Evolutionary conservation across 2,797 vertebrate species (phyloP).

Genomic region (Enteromius paludinosus): DNA sequence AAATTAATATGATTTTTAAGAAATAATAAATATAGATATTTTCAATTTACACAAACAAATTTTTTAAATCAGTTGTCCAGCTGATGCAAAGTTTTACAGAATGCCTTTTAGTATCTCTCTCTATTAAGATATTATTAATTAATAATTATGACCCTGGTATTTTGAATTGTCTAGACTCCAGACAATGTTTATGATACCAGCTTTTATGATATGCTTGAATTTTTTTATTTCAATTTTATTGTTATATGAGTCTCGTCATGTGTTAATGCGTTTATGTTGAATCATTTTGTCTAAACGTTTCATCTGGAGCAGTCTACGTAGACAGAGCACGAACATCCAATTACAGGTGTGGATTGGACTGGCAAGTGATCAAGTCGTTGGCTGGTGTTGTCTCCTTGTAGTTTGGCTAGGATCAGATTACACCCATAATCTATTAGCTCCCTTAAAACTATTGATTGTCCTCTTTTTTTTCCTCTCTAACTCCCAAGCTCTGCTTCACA

Average conservation of each 20-base stretch:
- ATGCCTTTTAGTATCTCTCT: not conserved
- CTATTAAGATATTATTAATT: not conserved
- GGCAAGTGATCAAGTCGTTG: conserved; percentile 76
- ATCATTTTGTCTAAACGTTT: conserved; percentile 59
- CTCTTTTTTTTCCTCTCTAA: conserved; percentile 10
- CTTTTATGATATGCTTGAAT: not conserved
- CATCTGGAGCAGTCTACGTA: conserved; percentile 79
- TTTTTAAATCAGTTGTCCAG: not conserved
- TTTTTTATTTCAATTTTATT: not conserved
- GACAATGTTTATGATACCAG: not conserved
- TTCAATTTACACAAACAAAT: not conserved
- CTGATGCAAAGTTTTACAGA: not conserved
- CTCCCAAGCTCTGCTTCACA: not conserved
- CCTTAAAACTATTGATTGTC: conserved; percentile 19
- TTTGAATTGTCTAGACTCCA: not conserved
- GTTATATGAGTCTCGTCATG: conserved; percentile 22
- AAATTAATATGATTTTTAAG: not conserved
- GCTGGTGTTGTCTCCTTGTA: conserved; percentile 62
- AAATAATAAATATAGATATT: not conserved
- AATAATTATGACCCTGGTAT: not conserved
- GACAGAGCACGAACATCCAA: conserved; percentile 77
- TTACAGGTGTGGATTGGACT: conserved; percentile 75
- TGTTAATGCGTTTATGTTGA: conserved; percentile 20
- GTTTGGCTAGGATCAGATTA: conserved; percentile 36
- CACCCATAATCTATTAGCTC: conserved; percentile 29